Evolutionary conservation across 2,113 vertebrate genomes (phyloP).

Genomic region (Scomber scombrus): DNA sequence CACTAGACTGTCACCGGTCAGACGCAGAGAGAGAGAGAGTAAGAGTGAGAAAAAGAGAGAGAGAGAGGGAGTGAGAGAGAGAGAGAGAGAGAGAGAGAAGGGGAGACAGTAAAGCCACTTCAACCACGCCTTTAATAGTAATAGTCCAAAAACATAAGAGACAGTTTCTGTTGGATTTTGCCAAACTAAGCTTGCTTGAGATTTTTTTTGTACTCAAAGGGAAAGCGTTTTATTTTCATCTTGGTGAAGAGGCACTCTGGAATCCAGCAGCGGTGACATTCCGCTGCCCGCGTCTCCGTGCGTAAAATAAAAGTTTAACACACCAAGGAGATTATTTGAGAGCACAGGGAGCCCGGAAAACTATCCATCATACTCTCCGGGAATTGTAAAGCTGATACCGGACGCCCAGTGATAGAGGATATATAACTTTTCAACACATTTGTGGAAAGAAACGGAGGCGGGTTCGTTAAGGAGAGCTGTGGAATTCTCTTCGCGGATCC

Average conservation of each 20-base stretch:
- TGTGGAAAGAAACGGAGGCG: slow-evolving; percentile 36
- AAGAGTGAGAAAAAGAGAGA: not conserved
- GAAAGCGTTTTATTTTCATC: slow-evolving; percentile 32
- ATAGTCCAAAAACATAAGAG: slow-evolving; percentile 33
- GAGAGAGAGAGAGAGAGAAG: not conserved
- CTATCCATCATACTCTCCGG: slow-evolving; percentile 16
- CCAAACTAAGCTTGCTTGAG: slow-evolving; percentile 29
- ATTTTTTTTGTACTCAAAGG: slow-evolving; percentile 37
- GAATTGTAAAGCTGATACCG: slow-evolving; percentile 35
- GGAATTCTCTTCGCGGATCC: slow-evolving; percentile 46
- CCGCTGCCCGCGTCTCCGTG: slow-evolving; percentile 22
- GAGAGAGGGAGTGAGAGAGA: slow-evolving; percentile 9
- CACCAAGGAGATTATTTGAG: slow-evolving; percentile 37
- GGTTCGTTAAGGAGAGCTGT: slow-evolving; percentile 45
- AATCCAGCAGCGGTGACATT: slow-evolving; percentile 39
- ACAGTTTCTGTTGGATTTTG: slow-evolving; percentile 1
- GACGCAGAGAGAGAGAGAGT: slow-evolving; percentile 3
- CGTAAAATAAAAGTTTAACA: slow-evolving; percentile 70
- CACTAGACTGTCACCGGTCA: slow-evolving; percentile 50
- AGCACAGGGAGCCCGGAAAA: slow-evolving; percentile 24
- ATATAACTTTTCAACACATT: slow-evolving; percentile 71
- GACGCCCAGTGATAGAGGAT: slow-evolving; percentile 58
- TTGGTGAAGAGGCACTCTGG: slow-evolving; percentile 42
- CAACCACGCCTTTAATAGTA: slow-evolving; percentile 54
- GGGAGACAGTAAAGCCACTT: slow-evolving; percentile 27